Base-by-base conservation (phyloP, 2,888 invertebrate genomes). In the Teinopalpus imperialis region DNA sequence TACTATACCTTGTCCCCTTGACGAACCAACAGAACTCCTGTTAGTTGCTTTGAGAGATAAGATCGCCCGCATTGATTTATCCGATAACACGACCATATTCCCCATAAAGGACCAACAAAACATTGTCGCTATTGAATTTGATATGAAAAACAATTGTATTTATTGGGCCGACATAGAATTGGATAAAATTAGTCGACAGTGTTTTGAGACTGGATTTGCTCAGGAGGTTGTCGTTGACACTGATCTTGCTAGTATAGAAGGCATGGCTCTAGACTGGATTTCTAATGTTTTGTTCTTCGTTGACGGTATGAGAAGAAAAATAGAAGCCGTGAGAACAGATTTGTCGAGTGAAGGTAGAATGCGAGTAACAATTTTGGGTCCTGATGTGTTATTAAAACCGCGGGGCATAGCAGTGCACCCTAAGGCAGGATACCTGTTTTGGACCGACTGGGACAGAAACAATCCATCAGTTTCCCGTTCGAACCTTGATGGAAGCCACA, bases 201-300 rank as follows among this genome's bases (percentile, higher is more conserved):
- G 95, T 66, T 91, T 95, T 56, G 91, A 93, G 60, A 94, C 94
- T 3, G 90, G 89, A 0, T 89, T 89, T 26, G 79, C 81, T 4
- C 90, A 92, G 2, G 95, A 95, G 73, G 90, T 93, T 8, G 82
- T 97, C 0, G 93, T 97, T 0, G 93, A 93, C 34, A 92, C 91
- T 0, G 93, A 94, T 57, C 72, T 97, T 45, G 91, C 93, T 9
- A 94, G 95, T 3, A 94, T 97, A 24, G 97, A 97, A 77, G 96
- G 96, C 1, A 94, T 97, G 93, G 94, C 96, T 0, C 91, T 94
- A 37, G 97, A 98, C 75, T 97, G 96, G 96, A 92, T 96, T 7
- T 94, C 95, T 0, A 93, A 94, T 48, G 93, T 95, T 45, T 74
- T 98, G 8, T 98, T 96, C 80, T 97, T 97, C 71, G 95, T 97